These are phyloP conservation scores for Drosophila asahinai DNA, from an alignment of 1,140 invertebrate genomes.

Conservation along the genomic window DNA sequence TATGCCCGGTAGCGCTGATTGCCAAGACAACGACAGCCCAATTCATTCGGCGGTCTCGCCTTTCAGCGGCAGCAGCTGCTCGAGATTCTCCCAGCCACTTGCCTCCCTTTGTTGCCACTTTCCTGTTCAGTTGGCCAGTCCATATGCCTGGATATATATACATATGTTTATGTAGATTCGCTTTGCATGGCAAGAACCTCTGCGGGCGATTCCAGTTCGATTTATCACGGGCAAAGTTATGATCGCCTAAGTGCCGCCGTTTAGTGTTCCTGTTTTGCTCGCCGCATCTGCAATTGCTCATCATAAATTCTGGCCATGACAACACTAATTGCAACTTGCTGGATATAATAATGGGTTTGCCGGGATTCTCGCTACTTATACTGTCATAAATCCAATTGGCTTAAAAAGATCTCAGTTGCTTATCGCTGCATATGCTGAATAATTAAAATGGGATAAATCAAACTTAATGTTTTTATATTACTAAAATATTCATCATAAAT, in stretches of 20 bases:
- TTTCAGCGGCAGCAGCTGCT: conserved; percentile 57
- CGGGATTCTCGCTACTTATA: conserved; percentile 19
- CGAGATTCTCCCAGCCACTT: conserved; percentile 25
- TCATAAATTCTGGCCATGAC: conserved; percentile 70
- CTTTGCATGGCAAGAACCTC: conserved; percentile 60
- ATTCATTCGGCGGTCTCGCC: conserved; percentile 71
- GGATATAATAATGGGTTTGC: conserved; percentile 21
- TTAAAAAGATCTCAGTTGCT: background rate
- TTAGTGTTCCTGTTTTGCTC: conserved; percentile 55
- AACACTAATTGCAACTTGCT: conserved; percentile 65
- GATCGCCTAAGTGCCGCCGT: conserved; percentile 74
- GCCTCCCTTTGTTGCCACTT: background rate
- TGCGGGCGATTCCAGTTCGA: conserved; percentile 71
- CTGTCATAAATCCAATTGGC: conserved; percentile 22
- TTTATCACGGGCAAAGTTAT: conserved; percentile 76
- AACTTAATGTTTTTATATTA: too few species aligned
- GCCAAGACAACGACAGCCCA: conserved; percentile 64
- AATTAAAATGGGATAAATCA: background rate
- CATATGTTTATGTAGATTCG: background rate
- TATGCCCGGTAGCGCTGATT: conserved; percentile 79
- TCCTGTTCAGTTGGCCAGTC: conserved; percentile 14
- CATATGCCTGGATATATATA: too few species aligned
- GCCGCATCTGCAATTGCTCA: conserved; percentile 44
- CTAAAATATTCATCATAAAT: background rate
- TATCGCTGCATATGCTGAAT: conserved; percentile 3